Conservation (phyloP, 53 echinoderm and acorn worm genomes). For the Crossaster papposus region DNA sequence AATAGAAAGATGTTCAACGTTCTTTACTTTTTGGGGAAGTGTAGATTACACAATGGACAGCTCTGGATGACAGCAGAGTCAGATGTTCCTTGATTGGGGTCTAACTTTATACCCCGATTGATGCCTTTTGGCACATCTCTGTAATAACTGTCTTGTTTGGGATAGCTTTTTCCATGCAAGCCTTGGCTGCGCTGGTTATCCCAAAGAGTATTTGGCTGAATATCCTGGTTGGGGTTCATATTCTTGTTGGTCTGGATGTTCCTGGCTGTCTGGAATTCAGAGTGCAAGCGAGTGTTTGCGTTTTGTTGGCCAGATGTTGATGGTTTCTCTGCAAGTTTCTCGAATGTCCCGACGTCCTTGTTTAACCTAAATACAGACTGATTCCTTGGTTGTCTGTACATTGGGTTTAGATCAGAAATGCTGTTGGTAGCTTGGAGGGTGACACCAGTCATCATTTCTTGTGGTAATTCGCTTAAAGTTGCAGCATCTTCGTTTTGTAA, state of each 20-base stretch:
- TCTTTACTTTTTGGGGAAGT: slow-evolving; percentile 16
- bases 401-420: not conserved
- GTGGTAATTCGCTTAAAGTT: not conserved
- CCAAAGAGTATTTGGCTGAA: not conserved
- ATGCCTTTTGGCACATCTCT: not conserved
- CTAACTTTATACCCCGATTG: not conserved
- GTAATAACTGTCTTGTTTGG: not conserved
- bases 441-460: not conserved
- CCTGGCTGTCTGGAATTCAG: slow-evolving; percentile 4
- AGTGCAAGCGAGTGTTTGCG: not conserved
- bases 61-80: not conserved
- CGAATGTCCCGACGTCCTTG: not conserved
- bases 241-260: not conserved
- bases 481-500: not conserved
- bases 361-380: not conserved
- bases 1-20: not conserved
- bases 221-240: not conserved
- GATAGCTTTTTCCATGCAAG: not conserved
- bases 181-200: not conserved
- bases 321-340: not conserved
- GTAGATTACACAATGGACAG: not conserved
- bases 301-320: not conserved
- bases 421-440: not conserved
- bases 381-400: not conserved
- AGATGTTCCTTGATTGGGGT: not conserved